Evolutionary conservation across 30 jellyfish, hydroid and myxozoan genomes (phyloP).

Genomic region (Mastigias papua): DNA sequence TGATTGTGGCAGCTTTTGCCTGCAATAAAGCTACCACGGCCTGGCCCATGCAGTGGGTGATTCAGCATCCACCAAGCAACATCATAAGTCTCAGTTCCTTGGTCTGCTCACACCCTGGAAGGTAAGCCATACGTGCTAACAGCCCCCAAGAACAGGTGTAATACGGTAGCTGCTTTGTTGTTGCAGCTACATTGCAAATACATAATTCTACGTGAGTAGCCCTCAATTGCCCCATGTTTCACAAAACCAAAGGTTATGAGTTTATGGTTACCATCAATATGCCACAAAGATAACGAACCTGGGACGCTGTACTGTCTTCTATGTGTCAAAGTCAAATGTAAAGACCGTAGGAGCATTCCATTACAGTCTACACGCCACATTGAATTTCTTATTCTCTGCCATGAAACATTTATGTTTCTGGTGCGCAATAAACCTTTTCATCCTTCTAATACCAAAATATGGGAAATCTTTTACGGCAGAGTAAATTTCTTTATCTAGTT

Average conservation of each 20-base stretch:
- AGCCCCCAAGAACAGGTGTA: slow-evolving; percentile 45
- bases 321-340: background rate
- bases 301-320: slow-evolving; percentile 44
- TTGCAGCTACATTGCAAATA: slow-evolving; percentile 31
- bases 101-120: slow-evolving; percentile 52
- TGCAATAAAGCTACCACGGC: slow-evolving; percentile 44
- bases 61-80: slow-evolving; percentile 58
- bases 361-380: slow-evolving; percentile 58
- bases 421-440: slow-evolving; percentile 38
- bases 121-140: slow-evolving; percentile 52
- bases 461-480: slow-evolving; percentile 31
- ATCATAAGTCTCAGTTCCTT: slow-evolving; percentile 53
- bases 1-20: slow-evolving; percentile 65
- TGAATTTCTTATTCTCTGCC: slow-evolving; percentile 40
- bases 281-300: slow-evolving; percentile 31
- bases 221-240: slow-evolving; percentile 59
- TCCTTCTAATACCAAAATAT: slow-evolving; percentile 32
- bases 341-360: slow-evolving; percentile 36
- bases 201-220: slow-evolving; percentile 41
- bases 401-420: slow-evolving; percentile 11
- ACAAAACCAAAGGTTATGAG: slow-evolving; percentile 27
- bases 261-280: slow-evolving; percentile 41
- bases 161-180: slow-evolving; percentile 55
- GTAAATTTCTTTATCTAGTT: slow-evolving; percentile 26
- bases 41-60: slow-evolving; percentile 37